These are phyloP conservation scores for Pipistrellus nathusii DNA, from an alignment of 2,797 vertebrate species.

Conservation along the genomic window DNA sequence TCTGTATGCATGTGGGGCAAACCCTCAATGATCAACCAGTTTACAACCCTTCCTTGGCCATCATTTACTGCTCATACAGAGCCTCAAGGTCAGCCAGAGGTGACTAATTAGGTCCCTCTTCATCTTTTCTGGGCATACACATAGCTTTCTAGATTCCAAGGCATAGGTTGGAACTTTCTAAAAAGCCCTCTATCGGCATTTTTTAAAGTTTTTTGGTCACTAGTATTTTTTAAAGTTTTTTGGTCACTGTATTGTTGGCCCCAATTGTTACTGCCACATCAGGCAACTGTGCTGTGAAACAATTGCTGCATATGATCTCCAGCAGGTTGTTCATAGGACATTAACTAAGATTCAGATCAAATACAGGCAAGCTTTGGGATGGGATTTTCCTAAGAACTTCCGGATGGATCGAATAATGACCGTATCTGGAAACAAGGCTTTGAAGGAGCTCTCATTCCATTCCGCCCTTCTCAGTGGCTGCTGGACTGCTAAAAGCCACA, in stretches of 20 bases:
- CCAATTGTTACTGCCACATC: neutral
- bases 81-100: neutral
- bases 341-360: neutral
- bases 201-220: too few species aligned
- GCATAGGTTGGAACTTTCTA: neutral
- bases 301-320: neutral
- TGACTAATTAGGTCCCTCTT: neutral
- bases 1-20: neutral
- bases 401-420: neutral
- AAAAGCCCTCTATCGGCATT: neutral
- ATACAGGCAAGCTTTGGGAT: neutral
- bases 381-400: neutral
- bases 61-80: neutral
- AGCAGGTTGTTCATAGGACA: neutral
- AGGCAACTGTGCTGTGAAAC: neutral
- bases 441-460: neutral
- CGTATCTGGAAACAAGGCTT: neutral
- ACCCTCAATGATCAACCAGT: neutral
- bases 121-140: neutral
- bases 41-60: neutral
- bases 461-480: neutral
- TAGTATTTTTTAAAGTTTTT: neutral
- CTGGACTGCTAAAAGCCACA: neutral
- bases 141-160: neutral
- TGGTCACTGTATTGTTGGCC: neutral